phyloP scores from a whole-genome alignment of 2,113 vertebrate species.

The Kryptolebias marmoratus region DNA sequence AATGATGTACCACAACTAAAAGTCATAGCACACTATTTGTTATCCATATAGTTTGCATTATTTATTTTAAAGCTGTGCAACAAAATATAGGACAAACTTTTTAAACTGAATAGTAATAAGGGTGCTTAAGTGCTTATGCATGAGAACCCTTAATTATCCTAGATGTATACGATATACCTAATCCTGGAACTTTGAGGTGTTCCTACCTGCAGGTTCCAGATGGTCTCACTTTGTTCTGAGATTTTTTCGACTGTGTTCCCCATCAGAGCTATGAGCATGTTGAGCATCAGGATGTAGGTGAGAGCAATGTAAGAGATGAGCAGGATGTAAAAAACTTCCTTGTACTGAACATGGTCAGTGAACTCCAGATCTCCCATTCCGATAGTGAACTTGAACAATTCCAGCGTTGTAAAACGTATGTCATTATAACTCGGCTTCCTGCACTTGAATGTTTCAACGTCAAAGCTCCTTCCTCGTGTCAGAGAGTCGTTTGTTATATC shows the following conservation, averaged over 20 bases:
- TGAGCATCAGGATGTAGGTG: slow-evolving; percentile 93
- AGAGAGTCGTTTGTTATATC: not conserved
- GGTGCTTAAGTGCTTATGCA: no score
- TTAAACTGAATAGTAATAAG: no score
- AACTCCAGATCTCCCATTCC: slow-evolving; percentile 96
- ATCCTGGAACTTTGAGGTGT: not conserved
- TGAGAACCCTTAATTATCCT: no score
- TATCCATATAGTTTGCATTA: no score
- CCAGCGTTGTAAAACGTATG: slow-evolving; percentile 85
- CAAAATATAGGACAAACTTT: no score
- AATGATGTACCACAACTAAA: no score
- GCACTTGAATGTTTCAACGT: not conserved
- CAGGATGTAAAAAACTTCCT: slow-evolving; percentile 88
- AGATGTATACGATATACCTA: no score
- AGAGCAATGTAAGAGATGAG: slow-evolving; percentile 89
- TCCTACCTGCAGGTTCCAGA: slow-evolving; percentile 93
- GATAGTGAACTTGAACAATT: slow-evolving; percentile 94
- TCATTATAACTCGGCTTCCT: slow-evolving; percentile 79
- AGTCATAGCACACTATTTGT: no score
- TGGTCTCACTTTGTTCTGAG: slow-evolving; percentile 86
- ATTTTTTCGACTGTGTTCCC: slow-evolving; percentile 87
- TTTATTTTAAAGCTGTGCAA: no score
- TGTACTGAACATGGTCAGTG: slow-evolving; percentile 86
- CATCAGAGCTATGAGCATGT: slow-evolving; percentile 94
- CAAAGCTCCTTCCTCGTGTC: not conserved